These are phyloP conservation scores for Nasonia vitripennis DNA, from an alignment of 1,140 invertebrate genomes.

Conservation along the genomic window DNA sequence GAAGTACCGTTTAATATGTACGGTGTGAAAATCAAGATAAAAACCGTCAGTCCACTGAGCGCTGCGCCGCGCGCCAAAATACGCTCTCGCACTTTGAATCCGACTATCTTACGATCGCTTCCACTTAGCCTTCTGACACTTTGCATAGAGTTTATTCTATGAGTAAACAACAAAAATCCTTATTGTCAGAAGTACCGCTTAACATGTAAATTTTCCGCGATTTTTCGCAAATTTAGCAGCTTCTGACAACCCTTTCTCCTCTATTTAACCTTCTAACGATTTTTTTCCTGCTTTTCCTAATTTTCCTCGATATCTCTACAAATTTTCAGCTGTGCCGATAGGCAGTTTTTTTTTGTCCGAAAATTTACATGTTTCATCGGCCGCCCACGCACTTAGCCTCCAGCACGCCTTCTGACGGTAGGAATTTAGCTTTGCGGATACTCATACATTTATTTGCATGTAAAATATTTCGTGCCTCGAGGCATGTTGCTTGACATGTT, in stretches of 20 bases:
- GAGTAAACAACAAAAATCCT: not conserved
- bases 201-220: not conserved
- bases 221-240: not conserved
- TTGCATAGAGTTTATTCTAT: not conserved
- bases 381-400: not conserved
- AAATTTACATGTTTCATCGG: not conserved
- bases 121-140: not conserved
- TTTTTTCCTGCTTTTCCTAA: not conserved
- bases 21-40: not conserved
- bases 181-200: not conserved
- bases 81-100: not conserved
- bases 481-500: not conserved
- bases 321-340: not conserved
- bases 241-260: not conserved
- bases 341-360: not conserved
- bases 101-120: not conserved
- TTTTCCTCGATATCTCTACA: not conserved
- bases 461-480: not conserved
- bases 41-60: too few species aligned
- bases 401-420: not conserved
- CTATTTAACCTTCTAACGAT: not conserved
- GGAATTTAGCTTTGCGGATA: not conserved
- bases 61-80: not conserved
- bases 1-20: too few species aligned
- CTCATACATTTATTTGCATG: not conserved